Percentiles rank a stretch among this genome's conserved stretches.
phyloP scores from a whole-genome alignment of 2,888 invertebrate species.

The Synergus laeviventris region DNA sequence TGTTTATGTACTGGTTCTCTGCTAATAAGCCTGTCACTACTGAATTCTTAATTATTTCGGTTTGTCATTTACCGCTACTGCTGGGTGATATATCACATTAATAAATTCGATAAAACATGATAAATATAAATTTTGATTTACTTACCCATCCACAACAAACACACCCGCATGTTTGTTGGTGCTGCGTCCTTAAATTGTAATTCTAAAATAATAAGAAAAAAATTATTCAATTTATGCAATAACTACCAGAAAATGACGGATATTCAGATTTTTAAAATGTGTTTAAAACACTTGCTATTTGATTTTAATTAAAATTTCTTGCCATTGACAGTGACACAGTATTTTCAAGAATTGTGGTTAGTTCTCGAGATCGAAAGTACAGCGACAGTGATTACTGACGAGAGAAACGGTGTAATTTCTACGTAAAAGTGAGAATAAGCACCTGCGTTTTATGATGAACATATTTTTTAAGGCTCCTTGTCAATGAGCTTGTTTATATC shows the following conservation, averaged over 20 bases:
- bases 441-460: slow-evolving; percentile 20
- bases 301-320: slow-evolving; percentile 1
- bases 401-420: slow-evolving; percentile 54
- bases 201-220: slow-evolving; percentile 53
- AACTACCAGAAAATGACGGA: neutral
- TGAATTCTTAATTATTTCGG: neutral
- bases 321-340: slow-evolving; percentile 33
- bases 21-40: neutral
- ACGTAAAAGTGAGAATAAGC: slow-evolving; percentile 49
- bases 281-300: neutral
- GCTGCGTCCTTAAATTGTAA: slow-evolving; percentile 61
- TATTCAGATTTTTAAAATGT: neutral
- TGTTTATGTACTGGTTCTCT: neutral
- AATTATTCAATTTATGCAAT: neutral
- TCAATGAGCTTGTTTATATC: neutral
- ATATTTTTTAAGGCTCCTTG: neutral
- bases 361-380: slow-evolving; percentile 46
- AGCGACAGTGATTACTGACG: slow-evolving; percentile 43
- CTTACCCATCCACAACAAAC: slow-evolving; percentile 72
- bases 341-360: slow-evolving; percentile 43
- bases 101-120: neutral
- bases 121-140: slow-evolving; percentile 14
- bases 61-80: too few species aligned
- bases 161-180: slow-evolving; percentile 68
- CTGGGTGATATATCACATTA: too few species aligned